Evolutionary conservation across 2,797 vertebrate genomes (phyloP), one percentile per base, ranked within the genome.

Genomic region (Xerus rutilus): DNA sequence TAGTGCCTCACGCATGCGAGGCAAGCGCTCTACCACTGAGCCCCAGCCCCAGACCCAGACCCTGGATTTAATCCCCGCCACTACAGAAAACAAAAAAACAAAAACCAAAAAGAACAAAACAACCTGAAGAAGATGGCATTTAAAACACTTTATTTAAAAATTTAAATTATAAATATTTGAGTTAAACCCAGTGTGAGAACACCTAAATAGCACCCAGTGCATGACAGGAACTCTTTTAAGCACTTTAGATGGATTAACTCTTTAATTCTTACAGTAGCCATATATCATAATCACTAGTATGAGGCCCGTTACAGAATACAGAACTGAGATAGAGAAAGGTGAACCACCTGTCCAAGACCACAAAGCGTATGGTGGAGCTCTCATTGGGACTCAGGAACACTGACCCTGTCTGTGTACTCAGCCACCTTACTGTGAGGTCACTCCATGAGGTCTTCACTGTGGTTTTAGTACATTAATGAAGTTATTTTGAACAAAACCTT

Each of bases 131-230:
- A 93, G 77, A 64, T 89, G 39, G 52, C 57, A 84, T 69, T 72
- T 17, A 73, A 95, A 91, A 23, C 17, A 15, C 54, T n/a, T 76
- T 72, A 87, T 79, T 85, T 83, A 89, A 86, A 52, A 57, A 21
- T 21, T 57, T 57, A 57, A 57, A 57, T 20, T 76, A 43, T 25
- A 73, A 47, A 77, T 88, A 67, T 47, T 73, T 77, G 67, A 83
- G 54, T 67, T 67, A 69, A 87, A 59, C 15, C 28, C 54, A 54
- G 18, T 49, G 5, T 67, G 35, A 49, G 18, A 45, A 20, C 12
- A 28, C 35, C 25, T 82, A 35, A 77, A 30, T 21, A 65, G 52
- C 43, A 70, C 7, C 39, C 49, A 23, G 39, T 79, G 0, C 52
- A 23, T 67, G 62, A 52, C 78, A 30, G 54, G 11, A 65, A 49